Evolutionary conservation across 2,888 invertebrate species (phyloP), one percentile per base, ranked within the genome.

Genomic region (Luperina nickerlii): DNA sequence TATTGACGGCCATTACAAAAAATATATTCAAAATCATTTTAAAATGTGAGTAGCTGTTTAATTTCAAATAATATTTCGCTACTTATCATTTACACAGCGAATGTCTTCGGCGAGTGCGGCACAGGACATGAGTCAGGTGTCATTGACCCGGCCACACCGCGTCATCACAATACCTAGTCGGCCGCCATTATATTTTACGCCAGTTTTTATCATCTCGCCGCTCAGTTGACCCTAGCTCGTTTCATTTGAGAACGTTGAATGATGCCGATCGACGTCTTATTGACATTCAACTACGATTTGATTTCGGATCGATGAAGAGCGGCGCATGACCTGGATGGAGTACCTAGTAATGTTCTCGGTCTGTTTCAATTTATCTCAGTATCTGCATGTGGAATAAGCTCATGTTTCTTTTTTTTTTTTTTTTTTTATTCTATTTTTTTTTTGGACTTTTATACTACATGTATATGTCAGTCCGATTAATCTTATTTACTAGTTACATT

Each of bases 71-170:
- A 90, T 90, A 91, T 91, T 91, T 91, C 82, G 86, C 88, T 84
- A 89, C 90, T 92, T 92, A 92, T 92, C 90, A 91, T 90, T 90
- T 90, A 89, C 90, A 90, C 90, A 89, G 91, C 90, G 90, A 92
- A 90, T 91, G 93, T 92, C 92, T 95, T 94, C 92, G 92, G 93
- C 90, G 90, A 86, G 90, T 88, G 88, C 82, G 77, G 89, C 90
- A 89, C 93, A 92, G 93, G 92, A 92, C 93, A 93, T 96, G 96
- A 96, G 94, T 96, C 96, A 96, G 95, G 94, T 94, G 96, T 96
- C 96, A 91, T 95, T 96, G 87, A 95, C 96, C 96, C 94, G 87
- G 79, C 79, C 83, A 79, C 88, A 81, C 67, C 86, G 92, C 93
- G 94, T 94, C 96, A 94, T 93, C 94, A 93, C 94, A 94, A 94